These are phyloP conservation scores for Mythimna vitellina DNA, from an alignment of 2,888 invertebrate species.

Conservation along the genomic window DNA sequence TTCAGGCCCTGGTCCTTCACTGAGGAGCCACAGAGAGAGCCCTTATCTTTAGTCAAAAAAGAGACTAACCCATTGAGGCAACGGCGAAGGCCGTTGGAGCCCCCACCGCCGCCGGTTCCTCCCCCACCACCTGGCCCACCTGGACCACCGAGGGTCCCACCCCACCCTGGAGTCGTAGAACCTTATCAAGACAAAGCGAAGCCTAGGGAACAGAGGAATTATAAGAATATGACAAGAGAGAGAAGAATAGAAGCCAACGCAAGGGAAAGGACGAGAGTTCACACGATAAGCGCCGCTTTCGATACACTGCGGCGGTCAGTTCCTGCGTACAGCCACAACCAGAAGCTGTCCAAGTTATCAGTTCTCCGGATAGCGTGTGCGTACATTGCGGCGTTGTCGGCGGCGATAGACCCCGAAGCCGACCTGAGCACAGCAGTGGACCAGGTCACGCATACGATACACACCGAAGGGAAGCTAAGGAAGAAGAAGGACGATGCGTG, in stretches of 20 bases:
- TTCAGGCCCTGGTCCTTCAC: constrained; percentile 93
- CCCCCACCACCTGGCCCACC: constrained; percentile 75
- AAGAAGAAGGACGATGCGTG: constrained; percentile 95
- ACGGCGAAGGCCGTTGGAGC: constrained; percentile 80
- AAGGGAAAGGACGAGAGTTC: constrained; percentile 97
- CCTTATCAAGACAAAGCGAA: constrained; percentile 76
- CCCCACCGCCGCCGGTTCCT: constrained; percentile 78
- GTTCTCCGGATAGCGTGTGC: constrained; percentile 98
- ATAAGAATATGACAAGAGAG: constrained; percentile 98
- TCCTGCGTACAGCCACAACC: constrained; percentile 97
- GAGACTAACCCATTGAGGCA: constrained; percentile 80
- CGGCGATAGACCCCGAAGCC: constrained; percentile 93
- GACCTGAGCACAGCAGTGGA: constrained; percentile 95
- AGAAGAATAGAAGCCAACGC: constrained; percentile 98
- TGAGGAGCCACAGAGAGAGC: constrained; percentile 92
- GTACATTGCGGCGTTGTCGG: constrained; percentile 96
- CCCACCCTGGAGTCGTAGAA: constrained; percentile 88
- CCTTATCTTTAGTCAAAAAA: constrained; percentile 91
- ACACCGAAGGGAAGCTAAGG: constrained; percentile 96
- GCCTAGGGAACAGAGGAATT: constrained; percentile 94
- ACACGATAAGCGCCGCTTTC: constrained; percentile 98
- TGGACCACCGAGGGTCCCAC: constrained; percentile 88
- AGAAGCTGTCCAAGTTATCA: constrained; percentile 97
- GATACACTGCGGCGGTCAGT: constrained; percentile 96
- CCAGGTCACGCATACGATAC: constrained; percentile 97